Percentiles rank a stretch among this genome's conserved stretches.
Evolutionary conservation across 2,888 invertebrate genomes (phyloP).

Genomic region (Xanthorhoe spadicearia): DNA sequence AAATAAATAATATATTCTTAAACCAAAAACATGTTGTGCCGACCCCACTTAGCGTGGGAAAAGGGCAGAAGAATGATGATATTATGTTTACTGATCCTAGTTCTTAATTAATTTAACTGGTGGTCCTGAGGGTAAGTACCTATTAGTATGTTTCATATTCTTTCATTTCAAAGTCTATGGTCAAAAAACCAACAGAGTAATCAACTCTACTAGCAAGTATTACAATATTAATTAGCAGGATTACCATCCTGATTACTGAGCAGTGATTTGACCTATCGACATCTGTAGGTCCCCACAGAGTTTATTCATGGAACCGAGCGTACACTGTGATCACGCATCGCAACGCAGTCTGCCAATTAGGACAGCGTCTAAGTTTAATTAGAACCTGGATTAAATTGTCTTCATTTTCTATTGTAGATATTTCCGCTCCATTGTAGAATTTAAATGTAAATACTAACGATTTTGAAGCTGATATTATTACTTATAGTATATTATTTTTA

Average conservation of each 20-base stretch:
- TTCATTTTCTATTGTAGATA: constrained; percentile 4
- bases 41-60: too few species aligned
- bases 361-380: constrained; percentile 13
- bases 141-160: too few species aligned
- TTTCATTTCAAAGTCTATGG: too few species aligned
- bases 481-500: too few species aligned
- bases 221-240: background rate
- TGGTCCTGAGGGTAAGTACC: too few species aligned
- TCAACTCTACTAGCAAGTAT: background rate
- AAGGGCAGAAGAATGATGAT: too few species aligned
- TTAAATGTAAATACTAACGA: background rate
- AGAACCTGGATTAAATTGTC: constrained; percentile 6
- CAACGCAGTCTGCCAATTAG: constrained; percentile 20
- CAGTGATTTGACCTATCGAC: background rate
- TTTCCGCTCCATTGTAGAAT: background rate
- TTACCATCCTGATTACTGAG: background rate
- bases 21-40: too few species aligned
- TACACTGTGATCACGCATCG: constrained; percentile 15
- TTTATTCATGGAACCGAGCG: constrained; percentile 6
- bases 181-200: background rate
- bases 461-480: too few species aligned
- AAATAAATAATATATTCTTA: too few species aligned
- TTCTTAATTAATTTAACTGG: too few species aligned
- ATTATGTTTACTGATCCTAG: too few species aligned
- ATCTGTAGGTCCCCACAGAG: constrained; percentile 1